Evolutionary conservation across 2,797 vertebrate genomes (phyloP), one percentile per base, ranked within the genome.

Genomic region (Lacerta agilis): DNA sequence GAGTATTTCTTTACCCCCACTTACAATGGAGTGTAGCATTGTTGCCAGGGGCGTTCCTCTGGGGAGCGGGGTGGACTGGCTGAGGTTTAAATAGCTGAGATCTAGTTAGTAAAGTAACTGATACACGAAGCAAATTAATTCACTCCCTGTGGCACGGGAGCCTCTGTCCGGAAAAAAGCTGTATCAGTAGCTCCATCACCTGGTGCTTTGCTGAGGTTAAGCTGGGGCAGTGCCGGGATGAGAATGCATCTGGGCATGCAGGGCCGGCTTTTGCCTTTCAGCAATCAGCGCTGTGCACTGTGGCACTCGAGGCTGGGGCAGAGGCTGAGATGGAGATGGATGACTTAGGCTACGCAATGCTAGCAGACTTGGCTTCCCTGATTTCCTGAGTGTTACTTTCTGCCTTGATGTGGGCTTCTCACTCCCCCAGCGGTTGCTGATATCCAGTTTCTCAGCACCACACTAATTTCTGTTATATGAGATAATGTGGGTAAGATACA

Each of bases 61-160:
- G 41, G 78, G 79, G 83, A 82, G 71, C 71, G 69, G 27, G 71
- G 43, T 76, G 71, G 83, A 67, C 83, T 76, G 41, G 71, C 78
- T 86, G 71, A 82, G 43, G 61, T 66, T 89, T 89, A 89, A 86
- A 89, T 82, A 82, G 72, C 88, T 71, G 72, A 81, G 78, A 81
- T 82, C 78, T 75, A 38, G 71, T 85, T 76, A 85, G 83, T 71
- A 82, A 73, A 66, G 69, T 89, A 89, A 81, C 83, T 67, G 79
- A 89, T 86, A 89, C 13, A 81, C 45, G 27, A 76, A 69, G 79
- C 72, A 89, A 86, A 89, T 86, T 82, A 89, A 89, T 89, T 55
- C 33, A 25, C 49, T 86, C 78, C 79, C 83, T 86, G 84, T 2
- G 49, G 87, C 83, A 89, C 43, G 11, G 78, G 83, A 67, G 64